Conservation (phyloP, 2,797 vertebrate species). For the Platyrinchus mystaceus region DNA sequence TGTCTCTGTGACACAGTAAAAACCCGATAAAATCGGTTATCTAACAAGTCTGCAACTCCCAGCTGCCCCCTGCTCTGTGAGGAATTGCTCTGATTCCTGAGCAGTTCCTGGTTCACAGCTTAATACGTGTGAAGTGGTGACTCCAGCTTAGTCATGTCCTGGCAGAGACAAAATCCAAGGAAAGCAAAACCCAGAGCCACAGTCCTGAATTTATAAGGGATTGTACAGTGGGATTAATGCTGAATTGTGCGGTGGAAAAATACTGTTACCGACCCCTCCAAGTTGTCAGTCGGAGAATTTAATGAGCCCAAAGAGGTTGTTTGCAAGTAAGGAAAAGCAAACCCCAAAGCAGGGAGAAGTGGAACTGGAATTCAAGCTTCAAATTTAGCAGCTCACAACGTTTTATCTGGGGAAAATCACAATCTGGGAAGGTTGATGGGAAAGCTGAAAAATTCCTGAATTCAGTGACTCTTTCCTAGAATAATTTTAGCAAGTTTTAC, state of each 20-base stretch:
- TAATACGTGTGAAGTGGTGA: accelerated
- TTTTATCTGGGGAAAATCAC: neutral
- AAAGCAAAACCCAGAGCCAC: neutral
- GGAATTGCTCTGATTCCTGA: accelerated
- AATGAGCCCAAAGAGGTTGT: neutral
- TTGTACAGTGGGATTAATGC: accelerated
- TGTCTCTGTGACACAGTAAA: accelerated
- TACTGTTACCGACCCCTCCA: neutral
- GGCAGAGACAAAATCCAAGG: accelerated
- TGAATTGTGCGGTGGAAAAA: neutral
- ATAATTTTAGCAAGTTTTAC: neutral
- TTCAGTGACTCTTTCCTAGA: neutral
- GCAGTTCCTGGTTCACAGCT: accelerated
- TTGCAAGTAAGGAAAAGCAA: neutral
- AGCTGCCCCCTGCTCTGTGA: accelerated
- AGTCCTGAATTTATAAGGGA: neutral
- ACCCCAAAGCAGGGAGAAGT: accelerated
- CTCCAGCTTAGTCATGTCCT: accelerated
- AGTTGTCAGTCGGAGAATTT: neutral
- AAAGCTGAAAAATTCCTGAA: neutral
- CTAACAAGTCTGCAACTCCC: accelerated
- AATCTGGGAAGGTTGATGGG: neutral
- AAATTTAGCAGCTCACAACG: neutral
- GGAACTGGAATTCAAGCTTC: accelerated
- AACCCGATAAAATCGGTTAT: accelerated